Base-by-base conservation (phyloP, 2,113 vertebrate species). In the Corythornis vintsioides region DNA sequence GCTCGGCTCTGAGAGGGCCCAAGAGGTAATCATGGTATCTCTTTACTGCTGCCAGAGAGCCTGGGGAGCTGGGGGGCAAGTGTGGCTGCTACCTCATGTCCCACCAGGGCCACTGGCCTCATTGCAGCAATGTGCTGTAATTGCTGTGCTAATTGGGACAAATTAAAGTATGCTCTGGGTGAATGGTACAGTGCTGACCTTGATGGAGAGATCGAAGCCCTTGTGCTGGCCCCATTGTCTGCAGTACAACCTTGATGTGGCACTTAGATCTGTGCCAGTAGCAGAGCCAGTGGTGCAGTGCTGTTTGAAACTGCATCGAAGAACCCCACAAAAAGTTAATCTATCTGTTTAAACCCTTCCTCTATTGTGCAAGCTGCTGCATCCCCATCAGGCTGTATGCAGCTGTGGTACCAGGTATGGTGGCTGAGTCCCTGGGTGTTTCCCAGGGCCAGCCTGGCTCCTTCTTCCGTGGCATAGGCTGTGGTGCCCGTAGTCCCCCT, bases 91-190 rank as follows among this genome's bases (percentile, higher is more conserved):
- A 94, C 86, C 69, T 89, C 50, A 0, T 3, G 61, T 92, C 88
- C 85, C 80, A 89, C 60, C 90, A 92, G 92, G 83, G 83, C 94
- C 43, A 15, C 50, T 83, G 93, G 63, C 89, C 92, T 94, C 80
- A 15, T 85, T 92, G 81, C 48, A 10, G 56, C 78, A 69, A 48
- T 45, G 84, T 43, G 61, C 72, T 8, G 22, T 96, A 95, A 94
- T 96, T 95, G 86, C 92, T 59, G 12, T 90, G 84, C 47, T 95
- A 96, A 95, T 81, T 93, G 86, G 93, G 89, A 73, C 89, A 76
- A 86, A 87, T 73, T 81, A 70, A 87, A 76, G 60, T 67, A 18
- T 38, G 69, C 83, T 61, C 31, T 84, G 66, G 72, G 78, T 83
- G 56, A 84, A 90, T 86, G 73, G 35, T 74, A 3, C 16, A 3